These are phyloP conservation scores for Labia minor DNA, from an alignment of 2,888 invertebrate genomes.

Conservation along the genomic window DNA sequence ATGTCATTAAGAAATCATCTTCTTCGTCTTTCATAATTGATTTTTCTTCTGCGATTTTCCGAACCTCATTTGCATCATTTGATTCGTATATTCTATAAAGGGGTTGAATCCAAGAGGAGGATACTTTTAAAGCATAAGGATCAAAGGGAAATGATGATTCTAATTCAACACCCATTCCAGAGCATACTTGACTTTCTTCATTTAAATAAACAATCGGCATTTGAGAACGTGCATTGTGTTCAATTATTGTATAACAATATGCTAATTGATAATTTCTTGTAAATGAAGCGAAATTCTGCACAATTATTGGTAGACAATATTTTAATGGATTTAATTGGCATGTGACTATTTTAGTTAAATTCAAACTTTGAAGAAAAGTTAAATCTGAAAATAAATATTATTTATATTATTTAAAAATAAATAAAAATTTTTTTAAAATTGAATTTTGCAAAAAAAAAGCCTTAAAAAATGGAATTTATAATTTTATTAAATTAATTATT, in stretches of 20 bases:
- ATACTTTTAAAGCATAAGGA: conserved; percentile 56
- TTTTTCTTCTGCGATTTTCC: conserved; percentile 21
- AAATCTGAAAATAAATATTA: conserved; percentile 53
- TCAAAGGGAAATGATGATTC: conserved; percentile 84
- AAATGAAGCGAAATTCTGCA: conserved; percentile 68
- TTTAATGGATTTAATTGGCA: conserved; percentile 79
- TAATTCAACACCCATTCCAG: conserved; percentile 39
- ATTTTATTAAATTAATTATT: background rate
- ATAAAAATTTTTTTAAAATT: conserved; percentile 14
- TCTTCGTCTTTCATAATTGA: conserved; percentile 28
- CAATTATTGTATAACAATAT: conserved; percentile 83
- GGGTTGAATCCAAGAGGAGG: conserved; percentile 33
- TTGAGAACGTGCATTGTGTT: conserved; percentile 60
- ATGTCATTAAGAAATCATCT: conserved; percentile 24
- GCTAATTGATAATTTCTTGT: conserved; percentile 77
- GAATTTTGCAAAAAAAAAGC: background rate
- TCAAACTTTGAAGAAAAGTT: conserved; percentile 66
- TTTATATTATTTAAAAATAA: conserved; percentile 8
- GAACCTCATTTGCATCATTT: conserved; percentile 33
- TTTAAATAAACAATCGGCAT: conserved; percentile 47
- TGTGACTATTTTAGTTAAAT: conserved; percentile 75
- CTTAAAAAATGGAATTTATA: background rate
- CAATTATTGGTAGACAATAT: conserved; percentile 65
- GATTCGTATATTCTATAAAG: conserved; percentile 43
- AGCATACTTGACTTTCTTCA: conserved; percentile 35